Conservation (phyloP, 2,113 vertebrate genomes). For the Plestiodon gilberti region DNA sequence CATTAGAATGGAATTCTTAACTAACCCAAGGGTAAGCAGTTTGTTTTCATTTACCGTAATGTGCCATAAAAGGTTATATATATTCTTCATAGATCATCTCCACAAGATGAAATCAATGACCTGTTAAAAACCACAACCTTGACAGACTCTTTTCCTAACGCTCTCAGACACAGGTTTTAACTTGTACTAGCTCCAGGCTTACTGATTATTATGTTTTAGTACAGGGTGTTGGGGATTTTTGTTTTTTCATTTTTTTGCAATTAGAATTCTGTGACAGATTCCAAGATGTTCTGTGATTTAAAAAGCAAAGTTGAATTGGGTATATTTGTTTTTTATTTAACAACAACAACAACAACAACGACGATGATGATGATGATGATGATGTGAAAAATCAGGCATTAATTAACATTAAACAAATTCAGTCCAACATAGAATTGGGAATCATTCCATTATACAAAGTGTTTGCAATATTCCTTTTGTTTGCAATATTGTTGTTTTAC, state of each 20-base stretch:
- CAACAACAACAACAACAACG: too few species aligned
- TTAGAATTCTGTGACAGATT: not conserved
- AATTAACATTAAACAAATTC: not conserved
- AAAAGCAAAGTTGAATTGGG: not conserved
- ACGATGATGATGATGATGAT: too few species aligned
- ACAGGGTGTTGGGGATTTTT: not conserved
- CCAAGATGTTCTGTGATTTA: not conserved
- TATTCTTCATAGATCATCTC: conserved; percentile 54
- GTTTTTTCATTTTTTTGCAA: not conserved
- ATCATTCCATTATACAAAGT: not conserved
- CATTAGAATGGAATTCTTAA: conserved; percentile 53
- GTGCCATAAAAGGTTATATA: conserved; percentile 36
- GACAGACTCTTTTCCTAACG: conserved; percentile 62
- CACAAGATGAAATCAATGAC: conserved; percentile 56
- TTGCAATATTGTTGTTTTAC: not conserved
- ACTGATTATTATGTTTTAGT: conserved; percentile 32
- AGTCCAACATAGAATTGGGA: not conserved
- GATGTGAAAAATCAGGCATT: not conserved
- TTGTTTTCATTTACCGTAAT: conserved; percentile 42
- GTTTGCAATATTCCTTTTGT: not conserved
- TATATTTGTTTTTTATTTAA: not conserved
- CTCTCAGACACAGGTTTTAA: conserved; percentile 60
- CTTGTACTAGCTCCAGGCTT: conserved; percentile 46
- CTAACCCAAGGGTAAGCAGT: conserved; percentile 46
- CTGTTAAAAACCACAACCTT: conserved; percentile 60